Conservation (phyloP, 2,797 vertebrate species). For the Mormyrus hasselquistii region DNA sequence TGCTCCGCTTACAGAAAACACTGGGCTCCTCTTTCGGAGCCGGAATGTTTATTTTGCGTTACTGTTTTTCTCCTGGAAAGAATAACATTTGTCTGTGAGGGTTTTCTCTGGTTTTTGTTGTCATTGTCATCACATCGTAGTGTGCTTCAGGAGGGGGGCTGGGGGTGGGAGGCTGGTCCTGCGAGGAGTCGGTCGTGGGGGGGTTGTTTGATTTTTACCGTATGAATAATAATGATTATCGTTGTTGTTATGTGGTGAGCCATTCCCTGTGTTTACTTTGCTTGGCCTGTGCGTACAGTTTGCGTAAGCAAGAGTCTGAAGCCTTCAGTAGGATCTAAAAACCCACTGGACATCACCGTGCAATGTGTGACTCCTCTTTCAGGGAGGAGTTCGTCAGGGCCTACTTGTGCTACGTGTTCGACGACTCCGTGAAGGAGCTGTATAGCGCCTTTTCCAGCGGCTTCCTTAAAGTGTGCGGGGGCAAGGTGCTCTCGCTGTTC, state of each 20-base stretch:
- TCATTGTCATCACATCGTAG: neutral
- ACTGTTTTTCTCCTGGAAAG: neutral
- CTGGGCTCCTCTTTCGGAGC: neutral
- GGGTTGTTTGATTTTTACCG: neutral
- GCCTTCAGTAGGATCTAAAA: neutral
- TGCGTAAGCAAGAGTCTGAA: neutral
- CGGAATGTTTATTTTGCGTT: neutral
- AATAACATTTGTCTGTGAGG: neutral
- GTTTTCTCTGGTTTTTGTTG: neutral
- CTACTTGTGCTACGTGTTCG: slow-evolving; percentile 86
- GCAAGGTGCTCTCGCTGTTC: slow-evolving; percentile 87
- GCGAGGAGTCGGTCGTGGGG: neutral
- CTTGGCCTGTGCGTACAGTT: neutral
- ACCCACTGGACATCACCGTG: neutral
- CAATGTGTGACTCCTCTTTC: slow-evolving; percentile 20
- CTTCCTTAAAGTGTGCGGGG: slow-evolving; percentile 93
- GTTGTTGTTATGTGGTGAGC: neutral
- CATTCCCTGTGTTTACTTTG: neutral
- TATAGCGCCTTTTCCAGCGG: slow-evolving; percentile 87
- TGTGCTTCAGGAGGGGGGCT: neutral
- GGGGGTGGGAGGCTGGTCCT: no score
- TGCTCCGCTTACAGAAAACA: neutral
- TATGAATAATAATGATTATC: neutral
- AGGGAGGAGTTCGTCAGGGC: slow-evolving; percentile 92
- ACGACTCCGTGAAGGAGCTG: slow-evolving; percentile 75